These are phyloP conservation scores for Parapsyche elsis DNA, from an alignment of 1,140 invertebrate genomes.

Conservation along the genomic window DNA sequence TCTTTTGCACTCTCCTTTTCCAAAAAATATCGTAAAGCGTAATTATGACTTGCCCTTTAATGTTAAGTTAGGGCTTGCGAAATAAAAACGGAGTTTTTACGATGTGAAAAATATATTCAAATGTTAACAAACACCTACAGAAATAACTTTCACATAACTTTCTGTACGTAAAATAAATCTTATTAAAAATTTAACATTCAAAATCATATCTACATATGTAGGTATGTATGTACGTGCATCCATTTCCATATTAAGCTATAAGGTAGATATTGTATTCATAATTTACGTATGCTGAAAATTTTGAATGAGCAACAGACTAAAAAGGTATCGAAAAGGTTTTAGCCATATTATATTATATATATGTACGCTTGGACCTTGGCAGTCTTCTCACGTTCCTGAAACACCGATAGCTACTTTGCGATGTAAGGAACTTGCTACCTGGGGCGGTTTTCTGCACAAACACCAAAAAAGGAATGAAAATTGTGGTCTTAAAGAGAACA, in stretches of 20 bases:
- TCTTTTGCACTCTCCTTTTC: conserved; percentile 18
- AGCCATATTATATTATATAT: not conserved
- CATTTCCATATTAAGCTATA: too few relatives aligned
- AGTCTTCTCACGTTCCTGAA: conserved; percentile 34
- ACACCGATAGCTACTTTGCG: conserved; percentile 40
- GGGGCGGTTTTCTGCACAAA: conserved; percentile 15
- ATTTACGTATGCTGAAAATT: not conserved
- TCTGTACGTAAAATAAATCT: too few relatives aligned
- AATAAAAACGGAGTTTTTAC: not conserved
- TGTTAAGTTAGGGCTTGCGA: not conserved
- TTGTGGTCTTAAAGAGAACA: conserved; percentile 28
- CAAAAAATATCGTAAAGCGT: conserved; percentile 6
- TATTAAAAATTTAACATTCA: too few relatives aligned
- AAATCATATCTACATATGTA: too few relatives aligned
- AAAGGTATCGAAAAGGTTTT: conserved; percentile 24
- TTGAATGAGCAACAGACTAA: conserved; percentile 1
- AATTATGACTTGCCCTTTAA: conserved; percentile 18
- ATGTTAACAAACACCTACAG: too few relatives aligned
- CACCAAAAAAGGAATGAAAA: conserved; percentile 30
- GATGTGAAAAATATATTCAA: not conserved
- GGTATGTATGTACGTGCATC: too few relatives aligned
- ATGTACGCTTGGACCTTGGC: not conserved
- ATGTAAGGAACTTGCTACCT: conserved; percentile 26
- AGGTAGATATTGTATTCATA: not conserved
- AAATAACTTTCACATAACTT: too few relatives aligned